These are phyloP conservation scores for Macrostomum lignano DNA, from an alignment of 1,140 invertebrate genomes.

Conservation along the genomic window DNA sequence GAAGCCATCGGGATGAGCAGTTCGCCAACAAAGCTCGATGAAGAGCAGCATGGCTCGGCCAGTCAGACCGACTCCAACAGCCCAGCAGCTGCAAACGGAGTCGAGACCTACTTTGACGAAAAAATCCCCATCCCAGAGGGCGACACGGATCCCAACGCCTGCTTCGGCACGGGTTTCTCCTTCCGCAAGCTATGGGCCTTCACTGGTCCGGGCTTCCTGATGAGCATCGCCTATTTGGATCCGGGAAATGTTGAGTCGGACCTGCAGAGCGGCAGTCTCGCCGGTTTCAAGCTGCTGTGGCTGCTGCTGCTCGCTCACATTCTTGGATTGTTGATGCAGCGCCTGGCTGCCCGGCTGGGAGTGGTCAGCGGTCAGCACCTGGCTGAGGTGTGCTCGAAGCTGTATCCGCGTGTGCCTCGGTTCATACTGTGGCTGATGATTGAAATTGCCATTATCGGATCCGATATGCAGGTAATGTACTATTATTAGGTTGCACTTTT, in stretches of 20 bases:
- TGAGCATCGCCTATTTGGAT: slow-evolving; percentile 72
- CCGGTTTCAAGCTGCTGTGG: slow-evolving; percentile 67
- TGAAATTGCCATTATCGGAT: slow-evolving; percentile 65
- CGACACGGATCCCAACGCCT: too few species aligned
- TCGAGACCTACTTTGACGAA: too few species aligned
- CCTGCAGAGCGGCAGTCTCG: slow-evolving; percentile 48
- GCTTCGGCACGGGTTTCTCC: too few species aligned
- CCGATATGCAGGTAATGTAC: slow-evolving; percentile 54
- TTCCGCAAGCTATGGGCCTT: slow-evolving; percentile 68
- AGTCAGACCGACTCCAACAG: too few species aligned
- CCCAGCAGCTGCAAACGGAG: too few species aligned
- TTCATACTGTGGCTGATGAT: slow-evolving; percentile 66
- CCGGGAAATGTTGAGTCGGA: slow-evolving; percentile 76
- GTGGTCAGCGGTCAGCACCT: slow-evolving; percentile 42
- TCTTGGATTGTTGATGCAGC: slow-evolving; percentile 55
- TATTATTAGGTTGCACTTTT: too few species aligned
- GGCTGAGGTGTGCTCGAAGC: slow-evolving; percentile 33
- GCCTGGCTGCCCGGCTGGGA: slow-evolving; percentile 49
- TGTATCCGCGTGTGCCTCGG: slow-evolving; percentile 47
- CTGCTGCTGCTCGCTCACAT: slow-evolving; percentile 54
- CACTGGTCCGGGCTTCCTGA: slow-evolving; percentile 63
- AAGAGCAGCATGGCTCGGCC: too few species aligned
- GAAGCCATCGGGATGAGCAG: too few species aligned
- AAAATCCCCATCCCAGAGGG: too few species aligned
- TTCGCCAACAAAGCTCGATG: too few species aligned